These are phyloP conservation scores for Clitarchus hookeri DNA, from an alignment of 2,888 invertebrate species.

Conservation along the genomic window DNA sequence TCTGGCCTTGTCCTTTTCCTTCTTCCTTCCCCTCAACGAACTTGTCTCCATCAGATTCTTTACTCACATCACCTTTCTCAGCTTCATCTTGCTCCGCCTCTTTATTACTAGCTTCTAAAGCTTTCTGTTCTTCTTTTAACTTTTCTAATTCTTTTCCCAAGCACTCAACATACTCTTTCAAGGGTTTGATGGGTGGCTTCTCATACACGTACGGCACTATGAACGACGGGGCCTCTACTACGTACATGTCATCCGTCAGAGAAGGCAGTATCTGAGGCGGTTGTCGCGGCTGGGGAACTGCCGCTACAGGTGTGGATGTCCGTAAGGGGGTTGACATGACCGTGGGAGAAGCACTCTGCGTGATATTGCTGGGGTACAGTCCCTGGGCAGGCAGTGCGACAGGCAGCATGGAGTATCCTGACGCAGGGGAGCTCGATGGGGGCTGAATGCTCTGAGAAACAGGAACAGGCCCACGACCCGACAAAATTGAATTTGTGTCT, in stretches of 20 bases:
- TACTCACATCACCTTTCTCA: conserved; percentile 37
- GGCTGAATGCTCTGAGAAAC: conserved; percentile 47
- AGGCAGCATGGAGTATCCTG: conserved; percentile 44
- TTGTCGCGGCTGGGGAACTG: conserved; percentile 52
- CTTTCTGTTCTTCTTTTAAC: conserved; percentile 56
- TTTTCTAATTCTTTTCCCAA: conserved; percentile 52
- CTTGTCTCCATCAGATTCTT: conserved; percentile 45
- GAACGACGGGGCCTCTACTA: conserved; percentile 90
- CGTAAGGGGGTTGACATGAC: conserved; percentile 50
- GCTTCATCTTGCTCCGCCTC: conserved; percentile 35
- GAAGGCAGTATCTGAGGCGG: conserved; percentile 75
- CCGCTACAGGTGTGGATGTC: conserved; percentile 52
- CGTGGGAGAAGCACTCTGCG: conserved; percentile 36
- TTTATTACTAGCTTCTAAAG: conserved; percentile 41
- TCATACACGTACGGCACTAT: conserved; percentile 93
- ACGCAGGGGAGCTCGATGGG: background rate
- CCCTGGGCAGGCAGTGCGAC: conserved; percentile 60
- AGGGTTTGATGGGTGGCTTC: conserved; percentile 79
- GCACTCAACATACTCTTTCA: conserved; percentile 72
- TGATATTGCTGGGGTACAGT: conserved; percentile 50
- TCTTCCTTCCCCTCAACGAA: conserved; percentile 38
- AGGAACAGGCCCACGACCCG: conserved; percentile 65
- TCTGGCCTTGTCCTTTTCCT: conserved; percentile 36
- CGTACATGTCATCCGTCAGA: conserved; percentile 89
- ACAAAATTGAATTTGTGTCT: conserved; percentile 73